A percentile compares a stretch with the other conserved stretches of the same genome.
Conservation (phyloP, 2,113 vertebrate genomes). For the Glareola pratincola region DNA sequence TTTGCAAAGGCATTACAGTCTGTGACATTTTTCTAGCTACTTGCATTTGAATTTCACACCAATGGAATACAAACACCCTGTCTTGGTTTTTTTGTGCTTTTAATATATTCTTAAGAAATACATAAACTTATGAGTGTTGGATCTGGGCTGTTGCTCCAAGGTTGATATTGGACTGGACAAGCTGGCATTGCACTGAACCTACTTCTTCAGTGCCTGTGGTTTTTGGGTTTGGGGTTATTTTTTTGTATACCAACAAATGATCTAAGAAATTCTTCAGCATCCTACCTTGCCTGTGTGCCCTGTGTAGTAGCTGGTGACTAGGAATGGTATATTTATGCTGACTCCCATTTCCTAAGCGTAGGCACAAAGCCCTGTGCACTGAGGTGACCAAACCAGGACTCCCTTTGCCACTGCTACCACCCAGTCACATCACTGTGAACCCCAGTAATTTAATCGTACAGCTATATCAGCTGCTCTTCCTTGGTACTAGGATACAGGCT, state of each 20-base stretch:
- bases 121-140: neutral
- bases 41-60: neutral
- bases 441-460: neutral
- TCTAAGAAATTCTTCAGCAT: neutral
- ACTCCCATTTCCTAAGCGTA: neutral
- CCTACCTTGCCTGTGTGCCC: neutral
- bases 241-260: neutral
- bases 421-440: neutral
- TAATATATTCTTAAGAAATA: neutral
- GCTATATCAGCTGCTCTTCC: neutral
- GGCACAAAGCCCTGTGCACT: neutral
- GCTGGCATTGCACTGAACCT: neutral
- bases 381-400: neutral
- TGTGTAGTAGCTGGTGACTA: neutral
- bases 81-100: neutral
- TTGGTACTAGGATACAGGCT: neutral
- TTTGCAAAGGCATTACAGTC: neutral
- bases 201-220: neutral
- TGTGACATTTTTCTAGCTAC: neutral
- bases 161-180: neutral
- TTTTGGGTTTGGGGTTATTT: neutral
- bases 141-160: neutral
- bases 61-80: neutral
- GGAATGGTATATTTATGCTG: neutral
- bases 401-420: neutral